Base-by-base conservation (phyloP, 2,797 vertebrate genomes). In the Rhinophrynus dorsalis region DNA sequence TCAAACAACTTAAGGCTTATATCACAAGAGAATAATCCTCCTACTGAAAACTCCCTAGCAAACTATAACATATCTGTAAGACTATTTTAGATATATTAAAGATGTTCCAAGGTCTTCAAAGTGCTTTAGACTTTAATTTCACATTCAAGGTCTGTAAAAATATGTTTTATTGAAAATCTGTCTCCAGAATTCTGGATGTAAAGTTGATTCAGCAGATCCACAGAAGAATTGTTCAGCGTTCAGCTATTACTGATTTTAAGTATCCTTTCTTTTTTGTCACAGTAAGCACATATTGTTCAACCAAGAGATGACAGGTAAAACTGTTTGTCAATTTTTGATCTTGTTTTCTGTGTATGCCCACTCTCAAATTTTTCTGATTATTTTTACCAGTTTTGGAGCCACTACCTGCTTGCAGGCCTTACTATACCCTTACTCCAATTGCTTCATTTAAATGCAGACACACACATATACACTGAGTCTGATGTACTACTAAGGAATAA, bases 1-100 rank as follows among this genome's bases (percentile, higher is more conserved):
- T 80, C 77, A 66, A 74, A 71, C 59, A 76, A 79, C 63, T 75
- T 50, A 45, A 79, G 61, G 57, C 77, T 77, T 45, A 66, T 62
- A 48, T 47, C 0, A 1, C 64, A 54, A 55, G 54, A 38, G 24
- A 57, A 38, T 64, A 63, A 76, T 76, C 74, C 72, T 68, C 20
- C 52, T 74, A 30, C 40, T 76, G 75, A 78, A 76, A 24, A 57
- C 35, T 2, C 8, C 52, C 2, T 44, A 51, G 78, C 77, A 58
- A 72, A 21, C 58, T 65, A 26, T 51, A 65, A 42, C 44, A 13
- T 17, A 64, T 64, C 42, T 64, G 32, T 29, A 50, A 64, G 20
- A 64, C 68, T 57, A 30, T 58, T 65, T 51, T 62, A 64, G 60
- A 50, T 72, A 40, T 72, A 64, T 72, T 72, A 65, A 72, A 72